A percentile compares a stretch with the other conserved stretches of the same genome.
phyloP scores from a whole-genome alignment of 1,140 invertebrate species.

The Goniozus legneri region DNA sequence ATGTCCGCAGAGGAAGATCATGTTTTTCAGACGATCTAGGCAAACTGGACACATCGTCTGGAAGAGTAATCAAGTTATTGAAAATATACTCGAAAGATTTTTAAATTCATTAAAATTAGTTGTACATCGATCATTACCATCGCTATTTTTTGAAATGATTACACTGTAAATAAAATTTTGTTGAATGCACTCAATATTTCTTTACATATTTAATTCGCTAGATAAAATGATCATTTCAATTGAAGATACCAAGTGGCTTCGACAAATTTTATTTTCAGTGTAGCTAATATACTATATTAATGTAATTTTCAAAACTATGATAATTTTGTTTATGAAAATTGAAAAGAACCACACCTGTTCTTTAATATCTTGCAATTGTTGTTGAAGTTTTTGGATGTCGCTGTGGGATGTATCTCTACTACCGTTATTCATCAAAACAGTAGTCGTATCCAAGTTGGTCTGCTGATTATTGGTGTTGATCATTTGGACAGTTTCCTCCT shows the following conservation, averaged over 20 bases:
- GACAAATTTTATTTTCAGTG: no score
- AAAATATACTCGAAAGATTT: conserved; percentile 3
- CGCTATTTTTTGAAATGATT: no score
- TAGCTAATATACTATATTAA: no score
- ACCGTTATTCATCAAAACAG: conserved; percentile 79
- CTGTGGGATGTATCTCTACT: conserved; percentile 67
- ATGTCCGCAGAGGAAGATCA: conserved; percentile 98
- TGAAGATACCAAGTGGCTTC: no score
- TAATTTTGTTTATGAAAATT: not conserved
- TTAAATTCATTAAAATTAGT: not conserved
- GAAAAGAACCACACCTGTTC: conserved; percentile 71
- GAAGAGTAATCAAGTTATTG: conserved; percentile 37
- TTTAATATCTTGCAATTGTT: conserved; percentile 95
- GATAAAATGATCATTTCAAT: no score
- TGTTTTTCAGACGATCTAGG: conserved; percentile 94
- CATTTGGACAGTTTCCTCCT: conserved; percentile 44
- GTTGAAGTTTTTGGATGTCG: conserved; percentile 91
- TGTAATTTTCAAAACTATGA: no score
- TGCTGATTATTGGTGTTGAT: conserved; percentile 24
- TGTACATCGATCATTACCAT: not conserved
- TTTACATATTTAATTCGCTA: no score
- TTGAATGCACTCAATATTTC: no score
- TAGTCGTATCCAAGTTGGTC: conserved; percentile 38
- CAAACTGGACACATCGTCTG: conserved; percentile 98
- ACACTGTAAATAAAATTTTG: no score